These are phyloP conservation scores for Drosophila mojavensis DNA, from an alignment of 1,140 invertebrate species.

Conservation along the genomic window DNA sequence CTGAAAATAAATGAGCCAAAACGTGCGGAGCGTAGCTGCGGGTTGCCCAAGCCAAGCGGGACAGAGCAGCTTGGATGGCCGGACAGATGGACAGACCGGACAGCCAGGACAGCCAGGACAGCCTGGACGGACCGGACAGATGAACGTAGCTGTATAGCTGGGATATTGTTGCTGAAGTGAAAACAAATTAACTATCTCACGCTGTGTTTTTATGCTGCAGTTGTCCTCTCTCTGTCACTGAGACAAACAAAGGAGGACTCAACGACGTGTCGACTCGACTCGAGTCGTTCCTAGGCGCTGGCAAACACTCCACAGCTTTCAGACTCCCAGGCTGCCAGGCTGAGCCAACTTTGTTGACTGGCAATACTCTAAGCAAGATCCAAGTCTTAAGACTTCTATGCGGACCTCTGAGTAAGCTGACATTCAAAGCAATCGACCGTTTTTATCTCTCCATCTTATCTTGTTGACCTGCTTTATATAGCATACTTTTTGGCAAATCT, in stretches of 20 bases:
- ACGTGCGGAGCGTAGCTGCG: conserved; percentile 55
- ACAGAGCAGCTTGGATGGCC: not conserved
- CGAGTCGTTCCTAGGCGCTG: conserved; percentile 33
- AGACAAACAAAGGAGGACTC: conserved; percentile 41
- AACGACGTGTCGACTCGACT: conserved; percentile 2
- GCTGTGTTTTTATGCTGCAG: conserved; percentile 72
- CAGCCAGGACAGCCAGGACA: conserved; percentile 1
- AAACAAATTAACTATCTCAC: conserved; percentile 82
- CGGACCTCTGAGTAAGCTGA: too few species aligned
- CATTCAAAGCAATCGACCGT: not conserved
- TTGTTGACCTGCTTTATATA: not conserved
- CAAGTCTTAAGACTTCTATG: too few species aligned
- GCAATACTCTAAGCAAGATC: conserved; percentile 20
- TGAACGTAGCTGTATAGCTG: conserved; percentile 30
- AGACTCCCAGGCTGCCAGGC: conserved; percentile 30
- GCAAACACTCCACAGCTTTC: conserved; percentile 62
- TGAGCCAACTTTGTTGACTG: conserved; percentile 65
- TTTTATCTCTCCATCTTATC: not conserved
- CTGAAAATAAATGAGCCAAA: conserved; percentile 82
- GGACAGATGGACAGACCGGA: not conserved
- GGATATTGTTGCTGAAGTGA: conserved; percentile 78
- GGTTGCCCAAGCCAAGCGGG: conserved; percentile 13
- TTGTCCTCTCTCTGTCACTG: conserved; percentile 51
- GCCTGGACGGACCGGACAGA: not conserved
- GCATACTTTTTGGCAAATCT: too few species aligned